phyloP scores from a whole-genome alignment of 2,797 vertebrate species.

The Emys orbicularis region DNA sequence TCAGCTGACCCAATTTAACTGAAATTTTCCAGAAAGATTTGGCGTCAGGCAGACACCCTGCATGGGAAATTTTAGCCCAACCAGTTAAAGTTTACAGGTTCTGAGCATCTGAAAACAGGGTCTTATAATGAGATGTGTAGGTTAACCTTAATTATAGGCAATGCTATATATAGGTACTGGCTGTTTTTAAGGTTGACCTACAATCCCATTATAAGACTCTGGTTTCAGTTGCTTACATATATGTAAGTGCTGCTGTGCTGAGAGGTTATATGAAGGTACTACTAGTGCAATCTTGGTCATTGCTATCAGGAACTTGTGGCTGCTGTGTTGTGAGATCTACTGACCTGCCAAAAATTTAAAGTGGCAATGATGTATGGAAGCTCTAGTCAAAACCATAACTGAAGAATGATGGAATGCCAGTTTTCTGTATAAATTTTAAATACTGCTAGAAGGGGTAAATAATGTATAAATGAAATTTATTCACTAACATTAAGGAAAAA shows the following conservation, averaged over 20 bases:
- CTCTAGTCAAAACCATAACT: conserved; percentile 71
- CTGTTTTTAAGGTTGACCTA: not conserved
- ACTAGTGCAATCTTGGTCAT: conserved; percentile 55
- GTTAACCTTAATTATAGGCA: conserved; percentile 57
- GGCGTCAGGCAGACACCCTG: not conserved
- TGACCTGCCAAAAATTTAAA: conserved; percentile 58
- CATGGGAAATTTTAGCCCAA: conserved; percentile 44
- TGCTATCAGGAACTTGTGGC: conserved; percentile 44
- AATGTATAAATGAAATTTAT: conserved; percentile 44
- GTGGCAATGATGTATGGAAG: conserved; percentile 63
- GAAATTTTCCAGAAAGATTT: not conserved
- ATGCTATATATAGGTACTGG: not conserved
- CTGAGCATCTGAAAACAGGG: not conserved
- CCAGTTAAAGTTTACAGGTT: conserved; percentile 14
- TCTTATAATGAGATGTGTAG: conserved; percentile 62
- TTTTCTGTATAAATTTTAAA: conserved; percentile 62
- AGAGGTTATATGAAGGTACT: conserved; percentile 59
- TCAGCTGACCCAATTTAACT: not conserved
- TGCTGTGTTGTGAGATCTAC: conserved; percentile 59
- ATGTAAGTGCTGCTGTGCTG: conserved; percentile 54
- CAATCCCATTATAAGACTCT: not conserved
- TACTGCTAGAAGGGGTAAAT: conserved; percentile 58
- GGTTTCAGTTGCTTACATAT: conserved; percentile 58
- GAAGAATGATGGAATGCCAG: conserved; percentile 59
- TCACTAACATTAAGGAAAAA: not conserved